Base-by-base conservation (phyloP, 1,140 invertebrate species). In the Mya arenaria region DNA sequence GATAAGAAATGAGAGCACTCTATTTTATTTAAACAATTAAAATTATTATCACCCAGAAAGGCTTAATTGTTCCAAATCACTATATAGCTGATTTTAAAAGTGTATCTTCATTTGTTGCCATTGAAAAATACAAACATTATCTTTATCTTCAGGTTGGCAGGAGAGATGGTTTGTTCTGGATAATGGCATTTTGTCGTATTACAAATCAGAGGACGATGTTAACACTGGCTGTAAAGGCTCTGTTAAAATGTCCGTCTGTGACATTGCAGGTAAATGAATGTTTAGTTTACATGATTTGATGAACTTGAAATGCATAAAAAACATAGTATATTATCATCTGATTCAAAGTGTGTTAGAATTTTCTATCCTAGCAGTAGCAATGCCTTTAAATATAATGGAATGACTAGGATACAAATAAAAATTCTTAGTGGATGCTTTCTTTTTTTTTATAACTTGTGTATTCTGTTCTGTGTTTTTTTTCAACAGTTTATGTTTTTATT, bases 161-260 rank as follows among this genome's bases (percentile, higher is more conserved):
- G 96, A 96, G 28, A 94, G 96, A 89, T 97, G 96, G 96, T 97
- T 97, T 94, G 94, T 97, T 58, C 93, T 97, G 85, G 96, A 96
- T 86, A 95, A 96, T 93, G 96, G 96, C 41, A 94, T 96, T 63
- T 90, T 97, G 86, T 96, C 96, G 0, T 97, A 97, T 91, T 97
- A 97, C 90, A 96, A 96, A 91, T 96, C 96, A 4, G 95, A 96
- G 89, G 96, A 97, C 84, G 96, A 97, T 93, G 96, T 96, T 2
- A 95, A 94, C 90, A 96, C 96, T 93, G 96, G 96, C 5, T 97
- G 96, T 91, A 97, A 97, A 94, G 96, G 96, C 17, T 97, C 96
- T 44, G 94, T 97, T 68, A 96, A 96, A 93, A 95, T 97, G 85
- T 94, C 95, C 74, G 96, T 96, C 32, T 96, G 96, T 94, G 96